Conservation (phyloP, 2,113 vertebrate genomes). For the Gnathonemus echidnorhynchus region DNA sequence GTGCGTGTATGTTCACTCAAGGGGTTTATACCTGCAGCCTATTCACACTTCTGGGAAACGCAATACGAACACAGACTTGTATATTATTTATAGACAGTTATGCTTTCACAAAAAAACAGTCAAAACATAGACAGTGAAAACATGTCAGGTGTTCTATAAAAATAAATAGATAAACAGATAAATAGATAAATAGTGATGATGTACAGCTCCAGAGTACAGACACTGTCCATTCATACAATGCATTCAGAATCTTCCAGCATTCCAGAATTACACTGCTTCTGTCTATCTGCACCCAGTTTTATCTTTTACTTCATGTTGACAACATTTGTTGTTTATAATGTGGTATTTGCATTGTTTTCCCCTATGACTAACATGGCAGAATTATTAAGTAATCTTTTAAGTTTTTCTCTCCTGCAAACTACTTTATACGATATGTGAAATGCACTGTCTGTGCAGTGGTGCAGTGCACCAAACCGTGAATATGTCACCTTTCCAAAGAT, state of each 20-base stretch:
- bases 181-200: background rate
- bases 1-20: background rate
- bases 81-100: background rate
- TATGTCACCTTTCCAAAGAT: slow-evolving; percentile 43
- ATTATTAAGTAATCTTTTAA: background rate
- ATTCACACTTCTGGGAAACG: background rate
- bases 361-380: background rate
- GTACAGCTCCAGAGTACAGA: background rate
- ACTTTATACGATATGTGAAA: background rate
- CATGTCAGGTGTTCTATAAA: background rate
- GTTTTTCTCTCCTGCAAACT: background rate
- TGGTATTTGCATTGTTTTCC: background rate
- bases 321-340: background rate
- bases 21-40: background rate
- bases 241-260: background rate
- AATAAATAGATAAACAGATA: background rate
- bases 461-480: background rate
- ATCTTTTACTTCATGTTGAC: background rate
- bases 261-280: background rate
- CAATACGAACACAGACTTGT: background rate
- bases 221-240: background rate
- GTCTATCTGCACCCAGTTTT: background rate
- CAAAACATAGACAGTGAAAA: background rate
- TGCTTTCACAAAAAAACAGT: background rate
- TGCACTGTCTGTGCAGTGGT: background rate